A percentile compares a stretch with the other conserved stretches of the same genome.
Evolutionary conservation across 1,140 invertebrate genomes (phyloP).

Genomic region (Neodiprion pinetum): DNA sequence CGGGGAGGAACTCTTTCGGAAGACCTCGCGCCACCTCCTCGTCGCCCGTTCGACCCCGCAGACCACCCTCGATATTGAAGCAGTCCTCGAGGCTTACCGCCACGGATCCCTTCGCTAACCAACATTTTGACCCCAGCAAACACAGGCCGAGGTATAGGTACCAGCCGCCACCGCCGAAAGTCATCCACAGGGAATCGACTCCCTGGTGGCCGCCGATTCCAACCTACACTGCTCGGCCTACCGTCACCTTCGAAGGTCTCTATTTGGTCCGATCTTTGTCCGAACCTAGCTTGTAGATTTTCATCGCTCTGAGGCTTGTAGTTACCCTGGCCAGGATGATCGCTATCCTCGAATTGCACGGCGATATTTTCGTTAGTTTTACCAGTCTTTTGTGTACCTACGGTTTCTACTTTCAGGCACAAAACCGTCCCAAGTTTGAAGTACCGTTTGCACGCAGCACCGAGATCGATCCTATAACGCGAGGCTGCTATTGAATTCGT

Average conservation of each 20-base stretch:
- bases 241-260: slow-evolving; percentile 80
- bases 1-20: slow-evolving; percentile 31
- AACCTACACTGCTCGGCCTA: slow-evolving; percentile 66
- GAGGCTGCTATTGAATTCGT: too few species aligned
- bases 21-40: slow-evolving; percentile 32
- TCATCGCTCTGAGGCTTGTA: neutral
- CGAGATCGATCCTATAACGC: too few species aligned
- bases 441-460: too few species aligned
- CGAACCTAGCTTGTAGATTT: slow-evolving; percentile 11
- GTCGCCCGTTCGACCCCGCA: slow-evolving; percentile 45
- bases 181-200: slow-evolving; percentile 50
- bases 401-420: too few species aligned
- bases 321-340: neutral
- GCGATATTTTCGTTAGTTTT: neutral
- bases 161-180: slow-evolving; percentile 64
- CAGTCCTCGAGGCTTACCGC: slow-evolving; percentile 31
- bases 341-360: neutral
- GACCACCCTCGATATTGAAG: slow-evolving; percentile 69
- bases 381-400: neutral
- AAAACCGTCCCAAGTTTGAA: too few species aligned
- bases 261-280: slow-evolving; percentile 19
- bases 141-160: slow-evolving; percentile 80
- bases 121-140: slow-evolving; percentile 75
- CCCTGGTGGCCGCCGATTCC: slow-evolving; percentile 61
- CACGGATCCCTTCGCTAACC: slow-evolving; percentile 69